Evolutionary conservation across 2,888 invertebrate genomes (phyloP), one percentile per base, ranked within the genome.

Genomic region (Osedax fenrisi): DNA sequence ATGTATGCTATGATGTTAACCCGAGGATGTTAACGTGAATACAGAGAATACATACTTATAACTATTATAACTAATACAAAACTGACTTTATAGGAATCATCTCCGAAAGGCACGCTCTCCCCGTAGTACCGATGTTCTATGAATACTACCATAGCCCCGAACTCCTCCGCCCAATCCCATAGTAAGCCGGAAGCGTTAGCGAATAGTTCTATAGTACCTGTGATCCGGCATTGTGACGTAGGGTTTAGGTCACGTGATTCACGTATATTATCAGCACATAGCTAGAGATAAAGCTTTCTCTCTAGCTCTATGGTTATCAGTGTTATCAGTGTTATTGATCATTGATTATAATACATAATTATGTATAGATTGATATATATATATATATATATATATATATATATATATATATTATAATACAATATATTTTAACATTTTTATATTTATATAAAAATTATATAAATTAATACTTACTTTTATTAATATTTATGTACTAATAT

Each of bases 51-150:
- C n/a, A n/a, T n/a, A n/a, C n/a, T n/a, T n/a, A n/a, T n/a, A n/a
- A n/a, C n/a, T n/a, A n/a, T n/a, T n/a, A n/a, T n/a, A n/a, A n/a
- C n/a, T n/a, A n/a, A n/a, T n/a, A n/a, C n/a, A 41, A 41, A 10
- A 41, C 41, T 41, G 5, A 86, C 86, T 79, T 83, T 79, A 74
- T 81, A 86, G 0, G 93, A 91, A 66, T 88, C 86, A 80, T 91
- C 89, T 2, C 92, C 93, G 84, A 90, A 94, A 0, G 97, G 96
- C 85, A 92, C 82, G 0, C 94, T 92, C 77, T 88, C 85, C 2
- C 96, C 97, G 84, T 97, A 97, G 83, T 92, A 97, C 85, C 97
- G 89, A 85, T 97, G 97, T 82, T 97, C 97, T 10, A 93, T 94
- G 85, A 94, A 94, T 0, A 94, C 88, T 3, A 97, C 81, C 79